Conservation (phyloP, 2,888 invertebrate genomes). For the Coecobrya sp. region DNA sequence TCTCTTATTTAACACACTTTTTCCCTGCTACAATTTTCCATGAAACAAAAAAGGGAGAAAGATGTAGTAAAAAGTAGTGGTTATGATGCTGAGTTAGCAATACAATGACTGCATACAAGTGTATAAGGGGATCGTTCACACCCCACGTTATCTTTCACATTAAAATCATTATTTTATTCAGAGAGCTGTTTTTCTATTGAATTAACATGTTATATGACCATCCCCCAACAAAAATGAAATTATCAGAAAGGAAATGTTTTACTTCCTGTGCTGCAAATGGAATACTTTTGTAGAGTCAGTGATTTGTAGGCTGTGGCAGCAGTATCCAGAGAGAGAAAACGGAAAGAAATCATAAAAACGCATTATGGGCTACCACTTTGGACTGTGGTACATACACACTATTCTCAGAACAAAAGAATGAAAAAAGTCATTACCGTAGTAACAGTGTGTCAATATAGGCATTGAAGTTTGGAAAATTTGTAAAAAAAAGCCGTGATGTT, state of each 20-base stretch:
- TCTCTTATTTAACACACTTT: constrained; percentile 38
- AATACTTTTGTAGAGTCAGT: too few species aligned
- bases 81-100: background rate
- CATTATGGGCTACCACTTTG: background rate
- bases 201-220: background rate
- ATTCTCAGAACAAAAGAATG: background rate
- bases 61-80: background rate
- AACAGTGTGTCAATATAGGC: background rate
- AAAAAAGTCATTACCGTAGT: background rate
- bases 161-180: background rate
- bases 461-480: background rate
- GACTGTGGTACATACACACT: background rate
- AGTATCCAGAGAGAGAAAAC: background rate
- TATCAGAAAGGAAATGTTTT: background rate
- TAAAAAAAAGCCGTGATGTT: background rate
- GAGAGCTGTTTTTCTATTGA: background rate
- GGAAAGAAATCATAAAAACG: constrained; percentile 30
- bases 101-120: background rate
- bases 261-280: background rate
- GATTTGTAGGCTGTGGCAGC: too few species aligned
- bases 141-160: background rate
- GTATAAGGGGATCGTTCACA: background rate
- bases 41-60: background rate
- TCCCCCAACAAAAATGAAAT: background rate
- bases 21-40: background rate